Evolutionary conservation across 2,113 vertebrate genomes (phyloP), one percentile per base, ranked within the genome.

Genomic region (Columba livia): DNA sequence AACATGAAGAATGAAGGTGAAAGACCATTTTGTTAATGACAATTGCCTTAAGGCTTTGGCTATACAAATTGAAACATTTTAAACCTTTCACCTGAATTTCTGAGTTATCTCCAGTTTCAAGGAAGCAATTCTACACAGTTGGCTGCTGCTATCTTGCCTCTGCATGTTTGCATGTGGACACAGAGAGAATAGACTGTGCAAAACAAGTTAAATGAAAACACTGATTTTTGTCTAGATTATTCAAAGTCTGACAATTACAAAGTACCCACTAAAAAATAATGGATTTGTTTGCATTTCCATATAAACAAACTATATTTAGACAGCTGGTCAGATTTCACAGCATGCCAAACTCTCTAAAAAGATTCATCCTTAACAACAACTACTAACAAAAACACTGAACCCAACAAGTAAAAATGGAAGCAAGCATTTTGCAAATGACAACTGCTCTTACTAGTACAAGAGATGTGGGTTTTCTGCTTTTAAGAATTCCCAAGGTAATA

Each of bases 1-100:
- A 83, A 70, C 71, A 34, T 6, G 28, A 95, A 66, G 75, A 77
- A 90, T 18, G 58, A 79, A 75, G 66, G 21, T 88, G 64, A 83
- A 79, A 85, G 71, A 58, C 31, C 31, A 71, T 89, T 92, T 71
- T 79, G 69, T 47, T 93, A 94, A 93, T 60, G 75, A 84, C 77
- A 90, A 18, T 2, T 48, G 85, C 94, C 93, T 81, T 61, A 29
- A 92, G 90, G 88, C 64, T 83, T 62, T 29, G n/a, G 44, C 62
- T 85, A 3, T 23, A 74, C 58, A 79, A 75, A 92, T 2, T 21
- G 72, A 80, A 91, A 51, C 50, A 66, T 81, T 92, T 82, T 60
- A 85, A 82, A 56, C 48, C 48, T 74, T 79, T 51, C 90, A 92
- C 73, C 89, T 84, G 72, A 53, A 75, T 82, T 94, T 69, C 70